Conservation (phyloP, 2,888 invertebrate species). For the Psococerastis gibbosa region DNA sequence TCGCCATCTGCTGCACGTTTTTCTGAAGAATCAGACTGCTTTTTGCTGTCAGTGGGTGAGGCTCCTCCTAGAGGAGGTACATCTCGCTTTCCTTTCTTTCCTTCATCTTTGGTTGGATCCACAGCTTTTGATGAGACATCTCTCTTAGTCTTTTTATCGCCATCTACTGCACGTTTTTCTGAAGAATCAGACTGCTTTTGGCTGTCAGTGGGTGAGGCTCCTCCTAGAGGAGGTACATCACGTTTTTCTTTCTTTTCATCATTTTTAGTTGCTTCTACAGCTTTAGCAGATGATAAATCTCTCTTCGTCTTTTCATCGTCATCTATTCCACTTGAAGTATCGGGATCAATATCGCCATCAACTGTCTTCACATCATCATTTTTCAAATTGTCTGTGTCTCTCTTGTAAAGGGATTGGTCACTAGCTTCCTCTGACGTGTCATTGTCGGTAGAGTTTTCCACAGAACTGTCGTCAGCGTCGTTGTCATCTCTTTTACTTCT, state of each 20-base stretch:
- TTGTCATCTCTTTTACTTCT: no score
- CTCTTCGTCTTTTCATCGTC: no score
- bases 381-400: not conserved
- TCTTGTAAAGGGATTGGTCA: not conserved
- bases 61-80: not conserved
- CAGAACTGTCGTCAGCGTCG: no score
- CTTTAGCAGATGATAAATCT: not conserved
- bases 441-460: not conserved
- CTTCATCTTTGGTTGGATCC: not conserved
- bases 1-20: not conserved
- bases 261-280: not conserved
- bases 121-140: conserved; percentile 2
- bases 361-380: not conserved
- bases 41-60: not conserved
- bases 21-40: not conserved
- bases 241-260: not conserved
- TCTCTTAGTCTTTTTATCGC: not conserved
- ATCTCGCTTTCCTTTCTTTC: not conserved
- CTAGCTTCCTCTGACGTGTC: not conserved
- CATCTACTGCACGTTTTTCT: not conserved
- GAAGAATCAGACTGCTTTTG: not conserved
- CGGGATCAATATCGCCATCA: not conserved
- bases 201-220: not conserved
- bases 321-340: no score
- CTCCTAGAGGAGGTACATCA: not conserved